phyloP scores from a whole-genome alignment of 2,888 invertebrate species.

The Lycocerus yunnanus region DNA sequence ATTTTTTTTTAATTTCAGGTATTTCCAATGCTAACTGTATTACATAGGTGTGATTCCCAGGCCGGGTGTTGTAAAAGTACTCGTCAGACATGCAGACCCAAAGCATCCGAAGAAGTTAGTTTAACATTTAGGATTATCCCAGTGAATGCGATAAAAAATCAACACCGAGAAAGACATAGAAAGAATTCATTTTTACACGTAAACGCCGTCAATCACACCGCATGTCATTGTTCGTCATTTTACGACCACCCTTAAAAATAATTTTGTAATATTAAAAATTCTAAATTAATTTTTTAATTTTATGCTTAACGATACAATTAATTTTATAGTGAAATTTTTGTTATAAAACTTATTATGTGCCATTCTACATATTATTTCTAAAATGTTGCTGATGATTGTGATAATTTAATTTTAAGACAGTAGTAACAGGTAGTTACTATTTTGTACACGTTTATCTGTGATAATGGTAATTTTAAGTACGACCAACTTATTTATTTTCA shows the following conservation, averaged over 20 bases:
- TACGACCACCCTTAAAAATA: not conserved
- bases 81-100: slow-evolving; percentile 43
- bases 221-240: not conserved
- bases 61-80: slow-evolving; percentile 48
- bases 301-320: not conserved
- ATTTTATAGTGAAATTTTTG: not conserved
- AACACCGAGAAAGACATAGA: not conserved
- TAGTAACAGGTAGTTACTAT: not conserved
- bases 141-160: slow-evolving; percentile 6
- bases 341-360: not conserved
- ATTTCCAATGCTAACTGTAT: slow-evolving; percentile 46
- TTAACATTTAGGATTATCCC: slow-evolving; percentile 47
- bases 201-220: not conserved
- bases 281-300: not conserved
- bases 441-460: not conserved
- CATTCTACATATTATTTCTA: not conserved
- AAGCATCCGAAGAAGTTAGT: slow-evolving; percentile 44
- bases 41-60: slow-evolving; percentile 45
- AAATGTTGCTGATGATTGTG: not conserved
- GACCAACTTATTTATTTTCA: not conserved
- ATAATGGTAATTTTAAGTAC: not conserved
- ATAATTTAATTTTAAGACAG: not conserved
- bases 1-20: not conserved
- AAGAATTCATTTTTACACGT: not conserved
- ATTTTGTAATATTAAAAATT: not conserved